These are phyloP conservation scores for Colletes gigas DNA, from an alignment of 1,140 invertebrate genomes.

Conservation along the genomic window DNA sequence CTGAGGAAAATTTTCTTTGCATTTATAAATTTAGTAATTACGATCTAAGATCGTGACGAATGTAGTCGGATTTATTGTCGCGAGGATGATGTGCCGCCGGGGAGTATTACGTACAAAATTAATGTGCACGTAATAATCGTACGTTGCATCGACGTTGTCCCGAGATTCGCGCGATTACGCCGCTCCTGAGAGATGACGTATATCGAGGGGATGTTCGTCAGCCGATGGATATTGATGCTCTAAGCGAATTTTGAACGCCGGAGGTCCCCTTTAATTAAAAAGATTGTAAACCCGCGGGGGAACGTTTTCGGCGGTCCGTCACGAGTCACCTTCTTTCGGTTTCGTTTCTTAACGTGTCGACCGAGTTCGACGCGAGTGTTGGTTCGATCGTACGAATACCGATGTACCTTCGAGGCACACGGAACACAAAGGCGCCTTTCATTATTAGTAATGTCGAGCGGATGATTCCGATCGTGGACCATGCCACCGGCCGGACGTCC, in stretches of 20 bases:
- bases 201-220: slow-evolving; percentile 6
- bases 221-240: slow-evolving; percentile 4
- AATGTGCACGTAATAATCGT: slow-evolving; percentile 58
- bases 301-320: not conserved
- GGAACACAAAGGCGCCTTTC: slow-evolving; percentile 65
- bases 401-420: slow-evolving; percentile 57
- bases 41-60: no score
- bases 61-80: no score
- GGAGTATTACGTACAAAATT: slow-evolving; percentile 46
- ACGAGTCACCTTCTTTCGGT: not conserved
- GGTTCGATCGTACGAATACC: slow-evolving; percentile 48
- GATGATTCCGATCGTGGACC: slow-evolving; percentile 63
- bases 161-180: not conserved
- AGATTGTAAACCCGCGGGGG: not conserved
- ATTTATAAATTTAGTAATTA: no score
- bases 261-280: slow-evolving; percentile 18
- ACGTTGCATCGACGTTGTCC: not conserved
- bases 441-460: slow-evolving; percentile 68
- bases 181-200: not conserved
- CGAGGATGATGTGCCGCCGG: not conserved
- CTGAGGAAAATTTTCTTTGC: no score
- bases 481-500: slow-evolving; percentile 46
- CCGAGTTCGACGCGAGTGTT: slow-evolving; percentile 20
- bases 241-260: slow-evolving; percentile 15
- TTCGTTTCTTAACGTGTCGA: not conserved